A percentile compares a stretch with the other conserved stretches of the same genome.
Conservation (phyloP, 2,113 vertebrate genomes). For the Machaerirhynchus nigripectus region DNA sequence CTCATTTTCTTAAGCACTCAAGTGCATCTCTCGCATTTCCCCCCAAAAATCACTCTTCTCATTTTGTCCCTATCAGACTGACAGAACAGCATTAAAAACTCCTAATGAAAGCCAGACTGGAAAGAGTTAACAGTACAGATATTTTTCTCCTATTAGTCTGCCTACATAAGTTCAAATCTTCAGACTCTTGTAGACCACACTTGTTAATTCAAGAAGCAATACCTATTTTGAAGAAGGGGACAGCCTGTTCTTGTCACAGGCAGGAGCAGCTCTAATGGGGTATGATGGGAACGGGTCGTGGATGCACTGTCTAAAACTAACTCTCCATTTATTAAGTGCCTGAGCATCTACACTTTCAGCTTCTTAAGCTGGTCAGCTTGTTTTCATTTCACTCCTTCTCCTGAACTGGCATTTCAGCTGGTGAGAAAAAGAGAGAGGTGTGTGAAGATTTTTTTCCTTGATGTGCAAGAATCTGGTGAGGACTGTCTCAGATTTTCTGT, state of each 20-base stretch:
- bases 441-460: neutral
- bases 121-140: neutral
- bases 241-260: conserved; percentile 40
- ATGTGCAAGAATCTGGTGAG: neutral
- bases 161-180: neutral
- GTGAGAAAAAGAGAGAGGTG: neutral
- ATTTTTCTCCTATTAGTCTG: neutral
- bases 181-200: neutral
- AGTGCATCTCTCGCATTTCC: neutral
- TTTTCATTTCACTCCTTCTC: neutral
- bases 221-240: conserved; percentile 7
- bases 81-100: neutral
- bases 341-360: neutral
- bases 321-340: neutral
- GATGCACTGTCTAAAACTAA: neutral
- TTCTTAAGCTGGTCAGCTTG: neutral
- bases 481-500: neutral
- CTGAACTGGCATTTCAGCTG: neutral
- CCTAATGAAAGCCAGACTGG: neutral
- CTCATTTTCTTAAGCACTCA: neutral
- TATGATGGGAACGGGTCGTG: neutral
- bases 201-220: neutral
- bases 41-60: neutral
- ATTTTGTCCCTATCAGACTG: neutral
- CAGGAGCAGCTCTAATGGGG: neutral